Evolutionary conservation across 2,797 vertebrate genomes (phyloP), one percentile per base, ranked within the genome.

Genomic region (Muscicapa comitata): DNA sequence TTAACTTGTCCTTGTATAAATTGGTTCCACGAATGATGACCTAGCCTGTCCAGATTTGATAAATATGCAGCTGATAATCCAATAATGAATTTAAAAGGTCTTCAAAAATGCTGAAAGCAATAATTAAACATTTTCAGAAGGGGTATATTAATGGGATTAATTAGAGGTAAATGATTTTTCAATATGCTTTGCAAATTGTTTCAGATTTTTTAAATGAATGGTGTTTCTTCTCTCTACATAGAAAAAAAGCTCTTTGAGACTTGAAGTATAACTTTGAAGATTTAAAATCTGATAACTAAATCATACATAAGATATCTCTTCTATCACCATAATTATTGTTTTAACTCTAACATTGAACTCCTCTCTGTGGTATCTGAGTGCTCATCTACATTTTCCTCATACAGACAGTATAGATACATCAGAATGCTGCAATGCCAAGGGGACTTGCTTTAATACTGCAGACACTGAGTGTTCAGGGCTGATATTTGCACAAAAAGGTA

Each of bases 11-110:
- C 94, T 94, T 91, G 19, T 91, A 91, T 86, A 95, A 93, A 89
- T 83, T 66, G 70, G 59, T 93, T 97, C 97, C 88, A 82, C 62
- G 73, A 96, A 94, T 86, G 90, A 96, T 96, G 92, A 96, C 55
- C 94, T 40, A 95, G 86, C 58, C 93, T 95, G 88, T 92, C 86
- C 86, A 94, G 79, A 31, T 91, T 94, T 89, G 93, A 93, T 80
- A 95, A 96, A 95, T 67, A 25, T 73, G 45, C 73, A 83, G 40
- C 70, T 77, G 35, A 88, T 70, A 86, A 95, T 91, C 91, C 23
- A 86, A 40, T 96, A 96, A 97, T 93, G 86, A 97, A 96, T 96
- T 95, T 31, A 63, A 97, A 97, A 88, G 77, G 53, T 78, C 88
- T 95, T 96, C 0, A 94, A 83, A 93, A 95, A 95, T 66, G 75